Percentiles rank a stretch among this genome's conserved stretches.
These are phyloP conservation scores for Equus przewalskii DNA, from an alignment of 2,113 vertebrate genomes.

Conservation along the genomic window DNA sequence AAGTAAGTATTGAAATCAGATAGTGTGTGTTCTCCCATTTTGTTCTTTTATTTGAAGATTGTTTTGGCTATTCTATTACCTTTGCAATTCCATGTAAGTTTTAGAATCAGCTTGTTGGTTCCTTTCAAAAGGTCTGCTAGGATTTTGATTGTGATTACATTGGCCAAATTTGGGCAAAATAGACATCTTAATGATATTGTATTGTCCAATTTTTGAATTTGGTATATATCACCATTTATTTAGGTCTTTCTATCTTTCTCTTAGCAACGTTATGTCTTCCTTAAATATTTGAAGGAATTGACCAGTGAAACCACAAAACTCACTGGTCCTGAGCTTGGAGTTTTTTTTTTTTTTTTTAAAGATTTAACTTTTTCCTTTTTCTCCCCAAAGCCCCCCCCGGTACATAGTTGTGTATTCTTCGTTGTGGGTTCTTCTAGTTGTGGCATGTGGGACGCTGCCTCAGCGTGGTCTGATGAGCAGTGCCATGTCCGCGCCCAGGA, in stretches of 20 bases:
- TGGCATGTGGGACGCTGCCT: too few species aligned
- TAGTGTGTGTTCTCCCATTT: neutral
- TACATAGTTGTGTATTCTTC: too few species aligned
- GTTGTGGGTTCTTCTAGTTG: too few species aligned
- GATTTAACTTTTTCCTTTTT: too few species aligned
- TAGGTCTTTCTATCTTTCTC: neutral
- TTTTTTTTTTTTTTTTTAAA: neutral
- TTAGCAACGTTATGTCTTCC: conserved; percentile 30
- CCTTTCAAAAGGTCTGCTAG: neutral
- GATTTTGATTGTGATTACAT: neutral
- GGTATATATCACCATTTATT: neutral
- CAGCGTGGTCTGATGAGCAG: too few species aligned
- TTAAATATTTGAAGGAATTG: conserved; percentile 15
- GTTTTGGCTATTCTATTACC: neutral
- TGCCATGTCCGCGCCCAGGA: too few species aligned
- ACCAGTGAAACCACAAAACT: conserved; percentile 24
- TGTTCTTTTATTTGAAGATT: conserved; percentile 5
- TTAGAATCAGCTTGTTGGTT: neutral
- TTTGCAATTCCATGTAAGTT: conserved; percentile 1
- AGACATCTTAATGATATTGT: neutral
- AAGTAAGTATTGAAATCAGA: conserved; percentile 48
- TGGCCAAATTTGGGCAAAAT: neutral
- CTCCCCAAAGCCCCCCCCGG: too few species aligned
- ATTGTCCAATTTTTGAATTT: neutral
- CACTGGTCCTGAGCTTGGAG: neutral